A percentile compares a stretch with the other conserved stretches of the same genome.
Conservation (phyloP, 2,113 vertebrate species). For the Fulica atra region DNA sequence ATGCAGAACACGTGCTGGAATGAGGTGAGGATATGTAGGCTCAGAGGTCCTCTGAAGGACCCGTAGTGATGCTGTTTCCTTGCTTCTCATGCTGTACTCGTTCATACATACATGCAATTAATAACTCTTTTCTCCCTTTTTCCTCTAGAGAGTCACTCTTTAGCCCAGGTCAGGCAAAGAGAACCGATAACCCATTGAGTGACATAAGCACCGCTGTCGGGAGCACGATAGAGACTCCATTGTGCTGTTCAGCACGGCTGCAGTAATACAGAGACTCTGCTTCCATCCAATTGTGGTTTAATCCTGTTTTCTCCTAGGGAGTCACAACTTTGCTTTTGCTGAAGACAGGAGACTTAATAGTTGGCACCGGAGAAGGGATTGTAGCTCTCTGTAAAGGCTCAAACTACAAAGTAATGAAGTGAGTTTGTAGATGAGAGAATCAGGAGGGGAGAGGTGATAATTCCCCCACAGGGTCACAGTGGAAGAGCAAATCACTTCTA, state of each 20-base stretch:
- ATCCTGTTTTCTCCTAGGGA: conserved; percentile 75
- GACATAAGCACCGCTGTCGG: background rate
- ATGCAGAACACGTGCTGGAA: background rate
- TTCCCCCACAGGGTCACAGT: background rate
- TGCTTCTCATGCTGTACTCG: background rate
- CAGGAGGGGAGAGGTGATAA: background rate
- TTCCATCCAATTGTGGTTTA: background rate
- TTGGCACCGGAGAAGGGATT: conserved; percentile 85
- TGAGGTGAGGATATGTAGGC: background rate
- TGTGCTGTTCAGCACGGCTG: background rate
- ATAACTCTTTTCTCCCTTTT: background rate
- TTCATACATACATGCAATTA: background rate
- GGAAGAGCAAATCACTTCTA: background rate
- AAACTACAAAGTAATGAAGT: conserved; percentile 86
- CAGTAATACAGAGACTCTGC: background rate
- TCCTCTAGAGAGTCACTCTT: background rate
- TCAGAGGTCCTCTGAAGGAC: background rate
- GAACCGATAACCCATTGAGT: background rate
- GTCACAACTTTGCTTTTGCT: conserved; percentile 79
- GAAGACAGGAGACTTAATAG: conserved; percentile 80
- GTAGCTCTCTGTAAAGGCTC: conserved; percentile 81
- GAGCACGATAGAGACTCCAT: background rate
- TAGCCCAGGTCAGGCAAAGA: background rate
- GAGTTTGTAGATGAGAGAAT: conserved; percentile 51
- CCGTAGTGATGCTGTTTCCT: background rate